These are phyloP conservation scores for Eledone cirrhosa DNA, from an alignment of 2,888 invertebrate species.

Conservation along the genomic window DNA sequence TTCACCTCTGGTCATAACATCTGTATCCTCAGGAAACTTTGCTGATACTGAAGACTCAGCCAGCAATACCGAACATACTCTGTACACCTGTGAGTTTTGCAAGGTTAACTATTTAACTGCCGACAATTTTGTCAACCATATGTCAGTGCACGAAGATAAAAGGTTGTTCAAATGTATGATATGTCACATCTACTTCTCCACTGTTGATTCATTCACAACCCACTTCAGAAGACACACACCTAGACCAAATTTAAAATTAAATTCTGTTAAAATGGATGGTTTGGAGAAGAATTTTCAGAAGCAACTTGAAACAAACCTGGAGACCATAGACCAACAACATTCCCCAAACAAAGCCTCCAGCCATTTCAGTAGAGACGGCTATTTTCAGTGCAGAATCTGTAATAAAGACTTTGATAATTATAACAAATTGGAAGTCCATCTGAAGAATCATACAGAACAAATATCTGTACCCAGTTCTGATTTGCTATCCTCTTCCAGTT, in stretches of 20 bases:
- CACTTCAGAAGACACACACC: neutral
- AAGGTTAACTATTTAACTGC: neutral
- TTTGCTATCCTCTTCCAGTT: too few relatives aligned
- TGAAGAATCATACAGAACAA: neutral
- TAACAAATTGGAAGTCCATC: neutral
- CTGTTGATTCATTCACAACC: neutral
- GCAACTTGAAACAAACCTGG: too few relatives aligned
- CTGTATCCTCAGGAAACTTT: too few relatives aligned
- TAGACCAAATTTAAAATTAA: neutral
- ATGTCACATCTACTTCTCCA: neutral
- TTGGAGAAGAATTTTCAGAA: neutral
- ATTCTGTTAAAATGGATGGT: neutral
- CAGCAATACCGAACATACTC: too few relatives aligned
- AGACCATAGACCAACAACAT: too few relatives aligned
- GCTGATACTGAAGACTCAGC: too few relatives aligned
- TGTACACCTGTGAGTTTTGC: conserved; percentile 13
- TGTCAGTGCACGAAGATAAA: neutral
- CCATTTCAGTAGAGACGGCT: neutral
- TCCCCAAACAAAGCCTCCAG: too few relatives aligned
- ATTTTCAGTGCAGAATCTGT: neutral
- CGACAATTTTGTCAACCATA: neutral
- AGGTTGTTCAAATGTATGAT: neutral
- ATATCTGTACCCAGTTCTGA: neutral
- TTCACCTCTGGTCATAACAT: too few relatives aligned
- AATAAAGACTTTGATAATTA: neutral